Percentiles rank a stretch among this genome's conserved stretches.
phyloP scores from a whole-genome alignment of 2,113 vertebrate species.

The Alaudala cheleensis region DNA sequence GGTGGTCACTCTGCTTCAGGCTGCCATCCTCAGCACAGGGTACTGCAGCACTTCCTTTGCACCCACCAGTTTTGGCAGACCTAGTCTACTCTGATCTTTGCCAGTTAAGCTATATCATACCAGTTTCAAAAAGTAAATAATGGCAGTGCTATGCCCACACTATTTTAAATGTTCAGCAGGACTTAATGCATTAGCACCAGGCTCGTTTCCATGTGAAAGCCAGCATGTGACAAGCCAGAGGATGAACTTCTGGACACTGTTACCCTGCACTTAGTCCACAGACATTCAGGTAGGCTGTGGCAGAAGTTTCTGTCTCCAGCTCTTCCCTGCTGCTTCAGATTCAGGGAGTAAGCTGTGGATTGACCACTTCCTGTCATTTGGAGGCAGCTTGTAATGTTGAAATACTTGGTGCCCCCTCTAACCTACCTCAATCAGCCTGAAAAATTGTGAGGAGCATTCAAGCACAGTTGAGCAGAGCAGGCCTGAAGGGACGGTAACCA shows the following conservation, averaged over 20 bases:
- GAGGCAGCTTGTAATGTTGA: background rate
- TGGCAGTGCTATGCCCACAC: background rate
- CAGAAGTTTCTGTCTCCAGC: background rate
- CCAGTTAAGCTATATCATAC: background rate
- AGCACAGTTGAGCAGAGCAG: background rate
- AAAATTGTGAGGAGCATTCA: background rate
- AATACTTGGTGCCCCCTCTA: background rate
- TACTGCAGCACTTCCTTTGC: background rate
- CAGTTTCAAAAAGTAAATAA: background rate
- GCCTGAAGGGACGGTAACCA: background rate
- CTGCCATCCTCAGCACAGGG: background rate
- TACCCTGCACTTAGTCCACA: background rate
- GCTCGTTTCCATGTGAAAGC: background rate
- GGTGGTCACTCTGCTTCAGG: background rate
- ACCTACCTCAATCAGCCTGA: background rate
- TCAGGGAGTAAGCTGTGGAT: background rate
- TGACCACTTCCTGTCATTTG: background rate
- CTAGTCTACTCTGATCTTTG: background rate
- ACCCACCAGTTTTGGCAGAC: background rate
- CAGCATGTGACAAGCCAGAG: background rate
- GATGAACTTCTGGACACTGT: background rate
- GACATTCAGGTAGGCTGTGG: background rate
- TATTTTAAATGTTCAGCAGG: background rate
- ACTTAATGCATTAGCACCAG: background rate
- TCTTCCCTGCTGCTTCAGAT: background rate